phyloP scores from a whole-genome alignment of 2,113 vertebrate genomes.

The Panurus biarmicus region DNA sequence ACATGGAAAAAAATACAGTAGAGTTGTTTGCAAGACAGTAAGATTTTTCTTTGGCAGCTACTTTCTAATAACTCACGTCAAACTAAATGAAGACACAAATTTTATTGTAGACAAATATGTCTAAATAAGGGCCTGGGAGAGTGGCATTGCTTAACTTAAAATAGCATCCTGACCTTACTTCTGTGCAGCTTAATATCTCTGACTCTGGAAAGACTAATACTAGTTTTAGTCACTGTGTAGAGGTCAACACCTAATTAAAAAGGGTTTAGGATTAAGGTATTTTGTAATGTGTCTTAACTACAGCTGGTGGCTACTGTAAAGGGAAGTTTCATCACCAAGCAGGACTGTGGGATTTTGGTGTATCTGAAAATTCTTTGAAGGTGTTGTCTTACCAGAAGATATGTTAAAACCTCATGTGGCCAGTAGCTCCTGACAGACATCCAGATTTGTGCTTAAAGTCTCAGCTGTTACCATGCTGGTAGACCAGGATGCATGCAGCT shows the following conservation, averaged over 20 bases:
- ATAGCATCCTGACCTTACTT: conserved; percentile 35
- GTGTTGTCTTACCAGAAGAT: not conserved
- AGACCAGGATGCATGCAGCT: not conserved
- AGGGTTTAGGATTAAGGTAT: conserved; percentile 41
- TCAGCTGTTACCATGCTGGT: not conserved
- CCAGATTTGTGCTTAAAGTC: not conserved
- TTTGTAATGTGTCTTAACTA: not conserved
- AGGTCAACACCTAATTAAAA: conserved; percentile 44
- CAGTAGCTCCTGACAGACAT: not conserved
- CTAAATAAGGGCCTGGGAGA: conserved; percentile 42
- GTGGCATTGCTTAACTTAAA: conserved; percentile 22
- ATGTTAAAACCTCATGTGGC: not conserved
- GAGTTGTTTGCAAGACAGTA: not conserved
- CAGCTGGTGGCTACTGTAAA: not conserved
- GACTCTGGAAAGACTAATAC: not conserved
- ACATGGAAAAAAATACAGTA: not conserved
- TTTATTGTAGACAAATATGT: not conserved
- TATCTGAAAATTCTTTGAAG: not conserved
- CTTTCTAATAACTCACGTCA: not conserved
- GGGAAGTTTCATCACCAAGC: not conserved
- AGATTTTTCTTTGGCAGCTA: not conserved
- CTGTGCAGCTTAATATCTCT: not conserved
- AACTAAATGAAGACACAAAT: not conserved
- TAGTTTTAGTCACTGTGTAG: not conserved
- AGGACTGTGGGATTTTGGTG: not conserved